Evolutionary conservation across 2,113 vertebrate genomes (phyloP).

Genomic region (Cochlearius cochlearius): DNA sequence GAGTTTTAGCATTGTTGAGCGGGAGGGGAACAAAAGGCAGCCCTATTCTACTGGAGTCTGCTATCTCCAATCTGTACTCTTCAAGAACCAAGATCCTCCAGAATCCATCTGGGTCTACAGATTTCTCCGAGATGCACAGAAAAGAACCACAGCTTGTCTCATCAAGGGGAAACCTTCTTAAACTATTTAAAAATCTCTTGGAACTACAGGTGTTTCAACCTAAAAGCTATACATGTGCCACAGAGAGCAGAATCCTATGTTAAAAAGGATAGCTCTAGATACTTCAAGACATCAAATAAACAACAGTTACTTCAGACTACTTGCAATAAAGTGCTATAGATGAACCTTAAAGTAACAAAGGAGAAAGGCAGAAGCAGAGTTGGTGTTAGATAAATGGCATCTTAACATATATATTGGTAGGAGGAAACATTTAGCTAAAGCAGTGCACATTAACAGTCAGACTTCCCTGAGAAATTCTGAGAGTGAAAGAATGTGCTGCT

Average conservation of each 20-base stretch:
- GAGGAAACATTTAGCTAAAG: not conserved
- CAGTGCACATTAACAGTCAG: not conserved
- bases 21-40: not conserved
- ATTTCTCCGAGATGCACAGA: not conserved
- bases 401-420: not conserved
- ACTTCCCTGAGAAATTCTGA: not conserved
- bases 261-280: not conserved
- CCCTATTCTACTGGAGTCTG: not conserved
- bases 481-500: not conserved
- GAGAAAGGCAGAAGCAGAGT: not conserved
- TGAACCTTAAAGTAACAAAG: not conserved
- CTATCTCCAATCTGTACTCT: not conserved
- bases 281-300: not conserved
- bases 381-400: not conserved
- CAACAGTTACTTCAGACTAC: not conserved
- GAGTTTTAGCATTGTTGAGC: not conserved
- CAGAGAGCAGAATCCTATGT: not conserved
- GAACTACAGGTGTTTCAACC: not conserved
- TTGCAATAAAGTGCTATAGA: not conserved
- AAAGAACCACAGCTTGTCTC: not conserved
- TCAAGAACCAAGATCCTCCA: not conserved
- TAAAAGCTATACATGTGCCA: not conserved
- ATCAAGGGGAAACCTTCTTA: not conserved
- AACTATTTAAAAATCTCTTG: not conserved
- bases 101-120: not conserved